These are phyloP conservation scores for Podarcis cretensis DNA, from an alignment of 2,113 vertebrate genomes.

Conservation along the genomic window DNA sequence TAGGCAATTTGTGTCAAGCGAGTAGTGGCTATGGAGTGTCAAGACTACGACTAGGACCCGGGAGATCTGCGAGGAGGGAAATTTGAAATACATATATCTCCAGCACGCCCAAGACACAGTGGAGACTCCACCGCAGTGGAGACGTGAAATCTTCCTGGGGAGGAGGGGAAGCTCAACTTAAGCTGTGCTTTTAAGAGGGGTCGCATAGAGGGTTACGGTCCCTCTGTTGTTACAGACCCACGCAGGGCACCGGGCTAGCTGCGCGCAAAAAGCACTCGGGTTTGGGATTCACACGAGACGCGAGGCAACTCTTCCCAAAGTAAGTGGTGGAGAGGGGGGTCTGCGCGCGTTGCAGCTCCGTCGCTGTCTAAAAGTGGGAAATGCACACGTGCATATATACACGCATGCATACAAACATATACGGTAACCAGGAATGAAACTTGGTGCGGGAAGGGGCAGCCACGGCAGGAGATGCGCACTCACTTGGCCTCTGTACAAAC, in stretches of 20 bases:
- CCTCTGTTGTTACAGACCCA: neutral
- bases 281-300: neutral
- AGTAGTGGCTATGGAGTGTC: too few relatives aligned
- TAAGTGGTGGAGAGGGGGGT: too few relatives aligned
- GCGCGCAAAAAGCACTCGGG: neutral
- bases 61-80: neutral
- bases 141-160: neutral
- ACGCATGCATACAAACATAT: too few relatives aligned
- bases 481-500: too few relatives aligned
- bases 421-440: too few relatives aligned
- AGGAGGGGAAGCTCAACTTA: neutral
- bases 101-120: too few relatives aligned
- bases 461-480: too few relatives aligned
- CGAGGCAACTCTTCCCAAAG: neutral
- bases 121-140: neutral
- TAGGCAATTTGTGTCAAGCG: too few relatives aligned
- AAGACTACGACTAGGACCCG: too few relatives aligned
- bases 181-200: too few relatives aligned
- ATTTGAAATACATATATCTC: neutral
- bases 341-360: neutral
- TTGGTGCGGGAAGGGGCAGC: too few relatives aligned
- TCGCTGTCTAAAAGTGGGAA: neutral
- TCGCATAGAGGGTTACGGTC: neutral
- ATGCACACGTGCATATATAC: neutral
- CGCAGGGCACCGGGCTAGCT: neutral